A percentile compares a stretch with the other conserved stretches of the same genome.
phyloP scores from a whole-genome alignment of 1,140 invertebrate genomes.

The Drosophila cardini region DNA sequence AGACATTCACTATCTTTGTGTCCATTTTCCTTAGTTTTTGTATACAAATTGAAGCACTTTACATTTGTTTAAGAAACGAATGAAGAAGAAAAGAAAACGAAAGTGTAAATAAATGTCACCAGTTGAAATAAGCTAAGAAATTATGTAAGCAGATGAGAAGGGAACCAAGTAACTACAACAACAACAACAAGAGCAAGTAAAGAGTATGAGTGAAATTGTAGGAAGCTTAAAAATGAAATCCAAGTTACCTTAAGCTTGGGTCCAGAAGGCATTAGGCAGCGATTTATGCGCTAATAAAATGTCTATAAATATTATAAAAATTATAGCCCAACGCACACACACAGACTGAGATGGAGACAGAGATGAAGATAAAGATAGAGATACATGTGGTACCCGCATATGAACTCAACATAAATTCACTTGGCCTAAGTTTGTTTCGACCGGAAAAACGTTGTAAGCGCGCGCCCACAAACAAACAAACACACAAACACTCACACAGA shows the following conservation, averaged over 20 bases:
- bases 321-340: constrained; percentile 17
- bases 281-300: constrained; percentile 41
- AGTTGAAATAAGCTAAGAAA: constrained; percentile 40
- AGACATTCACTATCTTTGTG: background rate
- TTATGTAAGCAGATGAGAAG: constrained; percentile 50
- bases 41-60: constrained; percentile 18
- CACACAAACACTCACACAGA: constrained; percentile 39
- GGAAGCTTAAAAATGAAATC: background rate
- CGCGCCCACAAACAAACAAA: constrained; percentile 44
- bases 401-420: constrained; percentile 60
- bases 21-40: background rate
- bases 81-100: constrained; percentile 13
- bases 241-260: constrained; percentile 23
- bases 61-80: constrained; percentile 20
- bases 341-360: background rate
- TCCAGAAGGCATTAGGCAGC: constrained; percentile 25
- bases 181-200: constrained; percentile 3
- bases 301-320: constrained; percentile 36
- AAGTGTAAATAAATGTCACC: constrained; percentile 49
- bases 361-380: background rate
- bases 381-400: constrained; percentile 24
- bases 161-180: too few species aligned
- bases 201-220: background rate
- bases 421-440: constrained; percentile 23
- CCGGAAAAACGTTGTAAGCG: constrained; percentile 56